Base-by-base conservation (phyloP, 2,888 invertebrate genomes). In the Nymphalis polychloros region DNA sequence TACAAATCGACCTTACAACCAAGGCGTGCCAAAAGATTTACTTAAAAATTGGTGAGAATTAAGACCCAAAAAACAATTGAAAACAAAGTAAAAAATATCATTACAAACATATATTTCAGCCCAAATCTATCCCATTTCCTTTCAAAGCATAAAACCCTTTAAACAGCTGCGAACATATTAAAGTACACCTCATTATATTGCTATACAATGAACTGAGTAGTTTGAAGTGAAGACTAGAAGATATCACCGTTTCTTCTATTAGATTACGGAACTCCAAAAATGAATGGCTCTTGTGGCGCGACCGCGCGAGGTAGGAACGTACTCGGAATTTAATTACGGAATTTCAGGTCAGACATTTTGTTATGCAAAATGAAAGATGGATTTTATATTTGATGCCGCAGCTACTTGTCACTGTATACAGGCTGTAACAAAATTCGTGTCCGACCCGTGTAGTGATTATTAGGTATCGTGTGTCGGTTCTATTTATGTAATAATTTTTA, bases 281-380 rank as follows among this genome's bases (percentile, higher is more conserved):
- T 57, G 57, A 57, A 57, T 41, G 41, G 57, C 57, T 57, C 57
- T 57, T 57, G 57, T 19, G 53, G 57, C 57, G 57, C 41, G 57
- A 53, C n/a, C 57, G 49, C 49, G 19, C 57, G 57, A 35, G 41
- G 35, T 35, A 57, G 31, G 19, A 35, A 57, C 57, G 57, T 57
- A 19, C 57, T 41, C 41, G 57, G 57, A 57, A 57, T 57, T 57
- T 57, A 57, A 57, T 57, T 57, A 57, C 27, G 41, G 57, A 27
- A 57, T 57, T 57, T 57, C 57, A 57, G 57, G 57, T 57, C 57
- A 57, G 57, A 35, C 57, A 57, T 35, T 41, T 57, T 41, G 57
- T 13, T 57, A 57, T 57, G 57, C 41, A 57, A 57, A 57, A 57
- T 41, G 13, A 57, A 41, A 57, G 35, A 41, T n/a, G 35, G 17